Evolutionary conservation across 2,888 invertebrate genomes (phyloP), one percentile per base, ranked within the genome.

Genomic region (Bugula neritina): DNA sequence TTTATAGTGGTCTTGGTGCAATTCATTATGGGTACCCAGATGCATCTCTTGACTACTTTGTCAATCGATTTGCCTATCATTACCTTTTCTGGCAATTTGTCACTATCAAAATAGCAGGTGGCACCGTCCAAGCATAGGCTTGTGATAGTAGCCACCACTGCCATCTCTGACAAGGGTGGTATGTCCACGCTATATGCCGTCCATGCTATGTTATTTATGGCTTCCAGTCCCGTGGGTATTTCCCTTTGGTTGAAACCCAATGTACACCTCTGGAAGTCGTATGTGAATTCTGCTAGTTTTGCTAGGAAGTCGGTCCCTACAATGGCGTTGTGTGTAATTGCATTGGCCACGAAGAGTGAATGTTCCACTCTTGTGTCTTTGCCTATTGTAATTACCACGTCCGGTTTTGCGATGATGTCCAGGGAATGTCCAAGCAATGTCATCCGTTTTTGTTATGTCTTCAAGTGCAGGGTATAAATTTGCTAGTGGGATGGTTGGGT

Each of bases 201-300:
- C 10, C 29, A 3, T 13, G n/a, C 63, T 3, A 1, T 27, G 5
- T 63, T 31, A 13, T 2, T 63, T 13, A 25, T 13, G n/a, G 13
- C 17, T 21, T 2, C 1, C 27, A 2, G 1, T 5, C 63, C 31
- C 63, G 31, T 63, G 27, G 63, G 63, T 13, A 63, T 2, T 31
- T 27, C 2, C 17, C n/a, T 31, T 5, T 63, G 5, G 17, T n/a
- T n/a, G 29, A 63, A 13, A 5, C 34, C 31, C 10, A 63, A n/a
- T 63, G 63, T 63, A n/a, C 63, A 63, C 31, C n/a, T 63, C 10
- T n/a, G 2, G 31, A 63, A 63, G n/a, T 63, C n/a, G 31, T 63
- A 63, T 13, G 29, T 31, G 2, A 63, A 5, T n/a, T 63, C 34
- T 13, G 5, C 27, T n/a, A 63, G 27, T 34, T 63, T 63, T 13